Evolutionary conservation across 2,888 invertebrate species (phyloP).

Genomic region (Campaea margaritaria): DNA sequence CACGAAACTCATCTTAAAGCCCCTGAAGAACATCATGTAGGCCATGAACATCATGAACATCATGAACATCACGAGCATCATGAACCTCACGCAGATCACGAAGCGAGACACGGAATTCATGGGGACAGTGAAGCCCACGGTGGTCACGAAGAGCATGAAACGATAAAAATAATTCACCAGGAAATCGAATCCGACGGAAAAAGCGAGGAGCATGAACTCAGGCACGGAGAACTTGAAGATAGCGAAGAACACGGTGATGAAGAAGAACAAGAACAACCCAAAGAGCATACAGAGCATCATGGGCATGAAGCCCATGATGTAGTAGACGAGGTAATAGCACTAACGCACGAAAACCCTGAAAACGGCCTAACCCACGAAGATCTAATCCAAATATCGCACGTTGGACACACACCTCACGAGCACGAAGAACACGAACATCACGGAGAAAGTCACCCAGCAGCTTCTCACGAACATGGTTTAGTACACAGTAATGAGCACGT

Average conservation of each 20-base stretch:
- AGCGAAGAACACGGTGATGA: neutral
- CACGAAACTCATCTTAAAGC: constrained; percentile 24
- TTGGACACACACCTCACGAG: neutral
- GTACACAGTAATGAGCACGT: constrained; percentile 38
- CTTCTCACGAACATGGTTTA: constrained; percentile 11
- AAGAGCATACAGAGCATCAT: neutral
- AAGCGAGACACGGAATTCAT: neutral
- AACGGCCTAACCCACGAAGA: constrained; percentile 20
- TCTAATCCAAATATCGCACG: constrained; percentile 11
- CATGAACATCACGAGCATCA: constrained; percentile 10
- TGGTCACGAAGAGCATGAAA: neutral
- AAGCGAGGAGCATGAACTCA: neutral
- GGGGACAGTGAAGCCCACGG: neutral
- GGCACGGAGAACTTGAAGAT: neutral
- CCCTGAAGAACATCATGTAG: constrained; percentile 17
- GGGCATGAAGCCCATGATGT: neutral
- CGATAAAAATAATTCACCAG: neutral
- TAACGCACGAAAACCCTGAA: constrained; percentile 26
- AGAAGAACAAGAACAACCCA: neutral
- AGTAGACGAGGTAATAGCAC: too few species aligned
- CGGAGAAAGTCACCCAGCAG: constrained; percentile 8
- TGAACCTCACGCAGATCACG: neutral
- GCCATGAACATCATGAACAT: constrained; percentile 9
- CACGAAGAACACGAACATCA: constrained; percentile 33
- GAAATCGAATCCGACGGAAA: neutral